Base-by-base conservation (phyloP, 2,888 invertebrate genomes). In the Lordiphosa andalusiaca region DNA sequence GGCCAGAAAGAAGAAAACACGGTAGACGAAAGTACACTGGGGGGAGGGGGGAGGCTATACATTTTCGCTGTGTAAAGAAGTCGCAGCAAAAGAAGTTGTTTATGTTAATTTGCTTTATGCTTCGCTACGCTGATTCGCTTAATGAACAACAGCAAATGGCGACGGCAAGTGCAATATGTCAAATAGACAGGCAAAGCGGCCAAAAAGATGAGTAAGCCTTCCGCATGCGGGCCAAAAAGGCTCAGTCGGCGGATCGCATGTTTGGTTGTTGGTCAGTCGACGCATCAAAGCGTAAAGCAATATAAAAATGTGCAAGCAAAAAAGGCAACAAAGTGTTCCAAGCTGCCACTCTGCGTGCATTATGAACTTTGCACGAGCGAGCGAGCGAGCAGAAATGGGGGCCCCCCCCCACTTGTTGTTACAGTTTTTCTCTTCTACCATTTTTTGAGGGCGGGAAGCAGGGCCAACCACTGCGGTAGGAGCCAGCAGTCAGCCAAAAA, bases 241-340 rank as follows among this genome's bases (percentile, higher is more conserved):
- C 21, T 21, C 7, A 21, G n/a, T 21, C 40, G 21, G 52, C 16
- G 12, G 36, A 61, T 41, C 38, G 54, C 47, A 33, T 47, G 16
- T 30, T 40, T 58, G 49, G 71, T 71, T 71, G 73, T 59, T 73
- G 77, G 69, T 67, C 69, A 71, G 68, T 73, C 73, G 80, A 82
- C 73, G 76, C 84, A 83, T 69, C 85, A 80, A 71, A 83, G 82
- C 82, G 82, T 83, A 80, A 84, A 83, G 82, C 72, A 76, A 84
- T 80, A 83, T 80, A 83, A 76, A 83, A 76, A 84, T 75, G 84
- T 74, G 77, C 81, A 83, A 63, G 71, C 65, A 56, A 66, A 57
- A 52, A 60, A 59, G 3, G 51, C 57, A 23, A 16, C 33, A 42
- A 36, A 38, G 37, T 12, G 39, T 48, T 36, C 21, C 53, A 54